Base-by-base conservation (phyloP, 2,797 vertebrate species). In the Periparus ater region DNA sequence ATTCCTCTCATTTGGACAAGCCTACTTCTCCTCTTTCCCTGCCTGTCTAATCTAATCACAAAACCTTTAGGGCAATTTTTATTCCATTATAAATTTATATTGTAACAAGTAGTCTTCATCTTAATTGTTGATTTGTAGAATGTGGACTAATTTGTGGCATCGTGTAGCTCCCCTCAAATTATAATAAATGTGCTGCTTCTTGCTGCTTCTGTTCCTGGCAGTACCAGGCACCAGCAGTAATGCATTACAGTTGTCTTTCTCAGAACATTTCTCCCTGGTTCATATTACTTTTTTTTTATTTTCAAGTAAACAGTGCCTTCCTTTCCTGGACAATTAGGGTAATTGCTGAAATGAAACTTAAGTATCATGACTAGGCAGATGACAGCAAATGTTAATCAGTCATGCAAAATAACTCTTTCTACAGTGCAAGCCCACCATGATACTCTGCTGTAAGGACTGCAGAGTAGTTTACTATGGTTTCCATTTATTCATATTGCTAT, bases 51-150 rank as follows among this genome's bases (percentile, higher is more conserved):
- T 88, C 50, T 79, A 68, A 89, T 91, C 50, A 70, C 7, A 15
- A 79, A 93, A 89, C 53, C 47, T 85, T 91, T 82, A 93, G 71
- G 71, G 67, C 51, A 84, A 78, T 94, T 94, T 86, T 66, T 84
- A 68, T 36, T 92, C 45, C 13, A 19, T 89, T 93, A n/a, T 79
- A 89, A 74, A 60, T 78, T 93, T 93, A 70, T 79, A 70, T 89
- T 77, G 42, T 79, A 84, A 65, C 50, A 91, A 91, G 60, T 53
- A 95, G 36, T 70, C 88, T 66, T 88, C 14, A 44, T 88, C 75
- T 86, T 91, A 92, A 82, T 83, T 94, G 86, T 92, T 87, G 57
- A 88, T 91, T 89, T 93, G 70, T 91, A 86, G 63, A 75, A 91
- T 47, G 40, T 58, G 29, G 23, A 30, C 57, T 85, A 50, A 76